Percentiles rank a stretch among this genome's conserved stretches.
phyloP scores from a whole-genome alignment of 2,888 invertebrate species.

The Hirtodrosophila cameraria region DNA sequence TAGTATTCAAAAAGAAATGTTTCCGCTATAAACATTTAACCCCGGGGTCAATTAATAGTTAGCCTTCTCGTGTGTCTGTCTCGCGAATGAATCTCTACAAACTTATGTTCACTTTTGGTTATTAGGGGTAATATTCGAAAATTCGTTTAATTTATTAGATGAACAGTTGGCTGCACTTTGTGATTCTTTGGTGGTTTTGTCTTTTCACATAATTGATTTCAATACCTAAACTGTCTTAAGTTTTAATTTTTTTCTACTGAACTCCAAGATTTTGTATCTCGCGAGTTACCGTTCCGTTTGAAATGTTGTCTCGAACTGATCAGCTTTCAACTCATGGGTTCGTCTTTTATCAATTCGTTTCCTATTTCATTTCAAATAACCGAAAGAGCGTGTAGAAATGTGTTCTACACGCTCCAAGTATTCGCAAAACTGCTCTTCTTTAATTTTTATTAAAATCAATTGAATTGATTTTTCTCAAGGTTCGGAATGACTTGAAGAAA shows the following conservation, averaged over 20 bases:
- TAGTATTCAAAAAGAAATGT: slow-evolving; percentile 17
- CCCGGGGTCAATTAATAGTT: slow-evolving; percentile 71
- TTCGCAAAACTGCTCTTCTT: slow-evolving; percentile 35
- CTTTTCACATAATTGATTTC: slow-evolving; percentile 4
- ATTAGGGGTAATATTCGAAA: neutral
- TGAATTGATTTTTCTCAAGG: slow-evolving; percentile 75
- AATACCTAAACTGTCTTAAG: slow-evolving; percentile 9
- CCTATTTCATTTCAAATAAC: slow-evolving; percentile 51
- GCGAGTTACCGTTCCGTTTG: slow-evolving; percentile 45
- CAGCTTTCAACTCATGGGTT: slow-evolving; percentile 16
- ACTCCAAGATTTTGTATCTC: slow-evolving; percentile 7
- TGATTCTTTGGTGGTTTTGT: slow-evolving; percentile 1
- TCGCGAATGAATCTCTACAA: slow-evolving; percentile 12
- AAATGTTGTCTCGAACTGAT: slow-evolving; percentile 54
- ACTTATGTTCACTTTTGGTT: neutral
- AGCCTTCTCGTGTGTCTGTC: slow-evolving; percentile 25
- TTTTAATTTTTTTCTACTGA: slow-evolving; percentile 12
- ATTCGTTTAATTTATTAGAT: neutral
- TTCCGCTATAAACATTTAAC: slow-evolving; percentile 61
- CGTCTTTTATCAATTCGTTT: slow-evolving; percentile 62
- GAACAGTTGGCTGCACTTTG: neutral
- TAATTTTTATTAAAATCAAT: slow-evolving; percentile 67
- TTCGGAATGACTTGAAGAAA: slow-evolving; percentile 44
- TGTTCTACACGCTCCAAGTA: slow-evolving; percentile 15
- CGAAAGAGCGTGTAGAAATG: slow-evolving; percentile 33